Evolutionary conservation across 1,140 invertebrate genomes (phyloP).

Genomic region (Ylistrum balloti): DNA sequence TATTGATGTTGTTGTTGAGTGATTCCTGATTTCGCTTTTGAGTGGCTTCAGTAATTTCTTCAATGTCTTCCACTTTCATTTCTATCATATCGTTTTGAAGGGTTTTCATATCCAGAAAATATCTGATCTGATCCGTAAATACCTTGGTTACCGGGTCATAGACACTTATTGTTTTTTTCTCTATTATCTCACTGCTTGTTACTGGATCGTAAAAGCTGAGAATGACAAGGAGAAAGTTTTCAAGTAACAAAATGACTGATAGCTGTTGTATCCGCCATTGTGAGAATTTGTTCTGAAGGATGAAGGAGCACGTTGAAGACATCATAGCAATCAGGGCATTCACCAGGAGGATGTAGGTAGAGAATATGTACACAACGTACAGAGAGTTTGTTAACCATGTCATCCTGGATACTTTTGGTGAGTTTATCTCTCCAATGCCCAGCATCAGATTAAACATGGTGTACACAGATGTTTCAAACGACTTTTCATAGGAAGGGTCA

Average conservation of each 20-base stretch:
- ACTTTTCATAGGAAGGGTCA: not conserved
- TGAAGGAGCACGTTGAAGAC: constrained; percentile 70
- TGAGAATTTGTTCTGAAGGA: constrained; percentile 61
- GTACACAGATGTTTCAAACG: constrained; percentile 52
- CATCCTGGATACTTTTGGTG: constrained; percentile 60
- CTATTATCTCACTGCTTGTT: not conserved
- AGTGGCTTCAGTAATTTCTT: not conserved
- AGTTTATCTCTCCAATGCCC: constrained; percentile 66
- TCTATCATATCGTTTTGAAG: constrained; percentile 11
- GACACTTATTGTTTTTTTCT: not conserved
- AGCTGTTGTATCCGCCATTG: constrained; percentile 69
- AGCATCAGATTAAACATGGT: constrained; percentile 74
- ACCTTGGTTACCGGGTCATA: not conserved
- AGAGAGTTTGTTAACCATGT: constrained; percentile 69
- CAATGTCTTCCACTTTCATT: not conserved
- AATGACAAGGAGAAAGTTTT: constrained; percentile 58
- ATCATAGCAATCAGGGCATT: constrained; percentile 75
- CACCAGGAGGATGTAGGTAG: constrained; percentile 69
- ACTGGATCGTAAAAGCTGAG: not conserved
- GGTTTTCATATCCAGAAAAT: constrained; percentile 3
- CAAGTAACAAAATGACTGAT: constrained; percentile 68
- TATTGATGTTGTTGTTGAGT: not conserved
- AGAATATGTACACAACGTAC: constrained; percentile 67
- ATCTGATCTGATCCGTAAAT: not conserved
- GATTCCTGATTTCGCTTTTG: not conserved